Evolutionary conservation across 2,888 invertebrate species (phyloP), one percentile per base, ranked within the genome.

Genomic region (Cataglyphis cursor): DNA sequence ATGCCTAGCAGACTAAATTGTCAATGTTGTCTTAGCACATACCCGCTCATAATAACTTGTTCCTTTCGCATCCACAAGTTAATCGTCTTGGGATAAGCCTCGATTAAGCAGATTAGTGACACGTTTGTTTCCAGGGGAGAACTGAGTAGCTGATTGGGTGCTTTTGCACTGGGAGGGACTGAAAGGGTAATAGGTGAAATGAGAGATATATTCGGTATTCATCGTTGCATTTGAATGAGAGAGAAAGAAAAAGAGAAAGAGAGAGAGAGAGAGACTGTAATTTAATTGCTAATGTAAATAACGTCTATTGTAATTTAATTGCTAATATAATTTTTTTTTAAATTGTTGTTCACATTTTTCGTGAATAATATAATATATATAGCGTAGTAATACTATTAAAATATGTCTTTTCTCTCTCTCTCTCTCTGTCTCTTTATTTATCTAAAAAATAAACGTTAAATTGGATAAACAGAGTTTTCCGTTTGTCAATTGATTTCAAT

Each of bases 21-120:
- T 76, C 76, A 73, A 73, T 41, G 65, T 64, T 61, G 70, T 38
- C 41, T 51, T 24, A 12, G n/a, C 31, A 92, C 95, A 91, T 95
- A 97, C 96, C 96, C 96, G 83, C 96, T 96, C 84, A 96, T 95
- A 85, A 97, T 96, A 95, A 97, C 96, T 94, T 96, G 96, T 76
- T 96, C 96, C 87, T 96, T 96, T 91, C 96, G 96, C 64, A 96
- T 95, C 97, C 97, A 97, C 92, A 97, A 96, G 94, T 96, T 97
- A 92, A 97, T 96, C 70, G 97, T 96, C 90, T 96, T 96, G 4
- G 97, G 97, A 90, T 96, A 97, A 4, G 97, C 97, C 91, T 97
- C 97, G 31, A 97, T 96, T 87, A 96, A 95, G 92, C 97, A 97
- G 91, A 96, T 96, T 81, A 97, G 94, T 68, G 95, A 95, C 4